Evolutionary conservation across 2,113 vertebrate genomes (phyloP).

Genomic region (Phyllostomus hastatus): DNA sequence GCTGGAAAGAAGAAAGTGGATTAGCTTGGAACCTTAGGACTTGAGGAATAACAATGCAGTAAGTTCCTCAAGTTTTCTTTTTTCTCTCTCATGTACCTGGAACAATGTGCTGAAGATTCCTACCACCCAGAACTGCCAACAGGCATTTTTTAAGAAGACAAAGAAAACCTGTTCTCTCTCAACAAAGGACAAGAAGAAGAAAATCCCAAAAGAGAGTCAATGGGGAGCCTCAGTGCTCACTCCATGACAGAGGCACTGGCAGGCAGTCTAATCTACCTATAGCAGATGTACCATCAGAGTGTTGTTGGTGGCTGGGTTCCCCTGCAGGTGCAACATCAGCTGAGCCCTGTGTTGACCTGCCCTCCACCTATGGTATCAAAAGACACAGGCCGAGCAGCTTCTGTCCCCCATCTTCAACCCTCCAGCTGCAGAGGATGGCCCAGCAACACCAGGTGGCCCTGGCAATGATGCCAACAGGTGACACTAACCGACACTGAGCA

Average conservation of each 20-base stretch:
- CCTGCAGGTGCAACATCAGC: too few relatives aligned
- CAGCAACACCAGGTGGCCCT: not conserved
- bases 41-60: not conserved
- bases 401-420: not conserved
- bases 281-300: not conserved
- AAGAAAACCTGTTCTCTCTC: not conserved
- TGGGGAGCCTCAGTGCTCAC: not conserved
- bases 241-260: not conserved
- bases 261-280: not conserved
- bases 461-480: not conserved
- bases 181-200: not conserved
- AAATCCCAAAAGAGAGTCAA: not conserved
- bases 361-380: not conserved
- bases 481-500: not conserved
- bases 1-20: not conserved
- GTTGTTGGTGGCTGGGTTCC: not conserved
- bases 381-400: not conserved
- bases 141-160: not conserved
- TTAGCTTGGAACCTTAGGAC: not conserved
- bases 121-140: not conserved
- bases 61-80: not conserved
- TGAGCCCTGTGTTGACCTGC: not conserved
- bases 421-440: not conserved
- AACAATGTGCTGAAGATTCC: not conserved
- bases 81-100: not conserved